Evolutionary conservation across 2,797 vertebrate genomes (phyloP).

Genomic region (Poeciliopsis infans): DNA sequence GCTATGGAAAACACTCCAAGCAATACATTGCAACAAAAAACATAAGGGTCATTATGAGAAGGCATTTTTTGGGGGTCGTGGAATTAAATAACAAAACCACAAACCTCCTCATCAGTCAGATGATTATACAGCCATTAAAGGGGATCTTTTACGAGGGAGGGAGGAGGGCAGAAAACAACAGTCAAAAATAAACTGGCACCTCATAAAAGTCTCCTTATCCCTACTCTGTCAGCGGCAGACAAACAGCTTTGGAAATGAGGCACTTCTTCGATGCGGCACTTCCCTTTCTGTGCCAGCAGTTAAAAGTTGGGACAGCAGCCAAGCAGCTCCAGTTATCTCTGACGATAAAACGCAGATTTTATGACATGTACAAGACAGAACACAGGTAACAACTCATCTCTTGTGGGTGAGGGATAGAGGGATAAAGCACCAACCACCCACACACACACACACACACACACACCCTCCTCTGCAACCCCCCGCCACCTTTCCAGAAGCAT

Average conservation of each 20-base stretch:
- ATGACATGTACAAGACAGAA: background rate
- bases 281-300: conserved; percentile 28
- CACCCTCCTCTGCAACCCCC: conserved; percentile 34
- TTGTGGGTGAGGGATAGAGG: conserved; percentile 19
- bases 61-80: background rate
- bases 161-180: conserved; percentile 30
- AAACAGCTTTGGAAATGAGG: conserved; percentile 58
- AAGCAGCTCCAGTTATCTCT: conserved; percentile 3
- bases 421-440: conserved; percentile 18
- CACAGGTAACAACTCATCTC: conserved; percentile 17
- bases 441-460: too few species aligned
- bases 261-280: conserved; percentile 37
- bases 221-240: conserved; percentile 44
- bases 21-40: conserved; percentile 5
- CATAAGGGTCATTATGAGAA: background rate
- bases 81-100: conserved; percentile 23
- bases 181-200: conserved; percentile 38
- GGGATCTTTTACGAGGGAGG: conserved; percentile 31
- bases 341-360: conserved; percentile 4
- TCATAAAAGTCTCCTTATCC: conserved; percentile 45
- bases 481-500: conserved; percentile 43
- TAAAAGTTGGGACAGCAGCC: background rate
- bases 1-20: conserved; percentile 28
- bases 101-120: conserved; percentile 28
- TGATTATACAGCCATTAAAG: conserved; percentile 35